phyloP scores from a whole-genome alignment of 2,113 vertebrate genomes.

The Phylloscopus whistleri region DNA sequence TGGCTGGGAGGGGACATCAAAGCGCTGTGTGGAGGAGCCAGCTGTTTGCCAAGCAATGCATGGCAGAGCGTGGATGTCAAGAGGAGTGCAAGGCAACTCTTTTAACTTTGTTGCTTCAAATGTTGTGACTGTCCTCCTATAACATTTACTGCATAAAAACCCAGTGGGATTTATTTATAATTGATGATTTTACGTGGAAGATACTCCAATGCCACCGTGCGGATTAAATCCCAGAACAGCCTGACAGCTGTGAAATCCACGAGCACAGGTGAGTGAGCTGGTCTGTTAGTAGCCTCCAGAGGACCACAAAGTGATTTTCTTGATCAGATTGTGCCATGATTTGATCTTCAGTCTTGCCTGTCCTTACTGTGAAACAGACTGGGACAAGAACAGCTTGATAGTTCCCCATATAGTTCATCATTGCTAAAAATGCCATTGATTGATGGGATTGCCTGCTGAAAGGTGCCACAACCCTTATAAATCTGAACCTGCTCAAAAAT shows the following conservation, averaged over 20 bases:
- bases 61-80: not conserved
- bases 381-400: not conserved
- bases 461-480: not conserved
- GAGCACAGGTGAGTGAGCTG: not conserved
- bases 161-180: not conserved
- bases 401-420: not conserved
- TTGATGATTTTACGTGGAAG: not conserved
- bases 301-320: not conserved
- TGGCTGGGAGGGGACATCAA: not conserved
- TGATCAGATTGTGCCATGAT: accelerated
- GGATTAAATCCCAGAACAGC: not conserved
- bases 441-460: not conserved
- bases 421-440: not conserved
- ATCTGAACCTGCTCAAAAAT: not conserved
- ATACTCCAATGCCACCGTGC: accelerated
- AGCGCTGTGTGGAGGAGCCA: accelerated
- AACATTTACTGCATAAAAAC: not conserved
- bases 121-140: accelerated
- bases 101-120: not conserved
- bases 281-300: not conserved
- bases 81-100: not conserved
- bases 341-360: not conserved
- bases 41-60: accelerated
- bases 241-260: not conserved
- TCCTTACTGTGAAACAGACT: not conserved